phyloP scores from a whole-genome alignment of 2,888 invertebrate genomes.

The Trissonchulus sp. region DNA sequence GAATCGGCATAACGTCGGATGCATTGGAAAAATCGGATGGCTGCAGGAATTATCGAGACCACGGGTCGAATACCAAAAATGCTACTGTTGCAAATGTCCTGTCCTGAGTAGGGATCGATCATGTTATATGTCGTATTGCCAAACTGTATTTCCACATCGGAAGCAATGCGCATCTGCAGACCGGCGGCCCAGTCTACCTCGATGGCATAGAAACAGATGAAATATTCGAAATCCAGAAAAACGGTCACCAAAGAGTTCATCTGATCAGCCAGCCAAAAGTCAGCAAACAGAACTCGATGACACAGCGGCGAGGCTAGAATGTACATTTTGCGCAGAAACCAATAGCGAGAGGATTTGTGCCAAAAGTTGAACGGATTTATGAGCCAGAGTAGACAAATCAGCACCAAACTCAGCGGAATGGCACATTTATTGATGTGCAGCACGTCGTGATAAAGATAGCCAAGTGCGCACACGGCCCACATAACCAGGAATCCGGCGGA shows the following conservation, averaged over 20 bases:
- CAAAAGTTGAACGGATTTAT: conserved; percentile 22
- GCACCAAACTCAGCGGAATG: conserved; percentile 73
- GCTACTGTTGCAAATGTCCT: no score
- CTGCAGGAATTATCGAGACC: conserved; percentile 86
- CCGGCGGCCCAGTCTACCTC: conserved; percentile 48
- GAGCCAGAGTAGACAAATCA: conserved; percentile 63
- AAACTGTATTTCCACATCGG: no score
- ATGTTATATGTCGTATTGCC: no score
- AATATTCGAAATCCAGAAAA: conserved; percentile 85
- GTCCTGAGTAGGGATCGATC: no score
- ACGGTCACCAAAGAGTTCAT: conserved; percentile 78
- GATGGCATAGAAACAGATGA: conserved; percentile 76
- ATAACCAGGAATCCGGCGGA: conserved; percentile 55
- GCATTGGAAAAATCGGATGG: conserved; percentile 96
- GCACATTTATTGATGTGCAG: conserved; percentile 65
- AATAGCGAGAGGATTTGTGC: background rate
- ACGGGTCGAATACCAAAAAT: conserved; percentile 69
- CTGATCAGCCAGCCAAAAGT: conserved; percentile 61
- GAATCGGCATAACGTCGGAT: conserved; percentile 88
- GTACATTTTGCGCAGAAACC: conserved; percentile 23
- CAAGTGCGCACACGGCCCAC: conserved; percentile 57
- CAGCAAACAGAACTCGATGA: conserved; percentile 58
- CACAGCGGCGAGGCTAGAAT: conserved; percentile 46
- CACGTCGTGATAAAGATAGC: conserved; percentile 67
- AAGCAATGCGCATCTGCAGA: no score